Base-by-base conservation (phyloP, 2,888 invertebrate species). In the Euclidia mi region DNA sequence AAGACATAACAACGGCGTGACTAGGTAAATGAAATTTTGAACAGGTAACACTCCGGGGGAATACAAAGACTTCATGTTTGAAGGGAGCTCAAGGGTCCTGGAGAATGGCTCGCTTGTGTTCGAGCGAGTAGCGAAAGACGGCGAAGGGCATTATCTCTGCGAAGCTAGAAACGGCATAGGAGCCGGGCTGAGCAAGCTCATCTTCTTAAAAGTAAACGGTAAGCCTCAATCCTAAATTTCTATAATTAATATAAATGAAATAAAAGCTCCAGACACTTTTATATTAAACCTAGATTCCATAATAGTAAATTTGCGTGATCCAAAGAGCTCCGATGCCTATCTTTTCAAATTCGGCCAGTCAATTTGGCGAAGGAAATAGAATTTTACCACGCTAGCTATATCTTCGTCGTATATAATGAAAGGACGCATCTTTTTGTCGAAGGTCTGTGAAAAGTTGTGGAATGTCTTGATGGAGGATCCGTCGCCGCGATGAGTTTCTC, bases 91-190 rank as follows among this genome's bases (percentile, higher is more conserved):
- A 20, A 96, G 96, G 64, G 95, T 97, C 56, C 96, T 97, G 77
- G 96, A 96, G 71, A 98, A 98, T 85, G 98, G 98, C 18, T 97
- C 98, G 9, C 95, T 98, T 66, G 96, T 96, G 65, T 98, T 98
- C 87, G 96, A 96, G 76, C 96, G 97, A 82, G 97, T 98, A 45
- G 97, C 96, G 74, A 98, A 98, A 90, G 97, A 97, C 80, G 97
- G 97, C 84, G 98, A 98, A 90, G 98, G 98, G 0, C 97, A 98
- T 88, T 98, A 98, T 88, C 95, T 98, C 48, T 99, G 99, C 89
- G 98, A 98, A 84, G 98, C 98, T n/a, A 96, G 97, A 79, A 99
- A 99, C 85, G 97, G 97, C 71, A 98, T 99, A 65, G 98, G 98
- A 0, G 96, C 97, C 11, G 98, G 98, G 9, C 96, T 98, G 56